Conservation (phyloP, 2,888 invertebrate species). For the Phymatocera aterrima region DNA sequence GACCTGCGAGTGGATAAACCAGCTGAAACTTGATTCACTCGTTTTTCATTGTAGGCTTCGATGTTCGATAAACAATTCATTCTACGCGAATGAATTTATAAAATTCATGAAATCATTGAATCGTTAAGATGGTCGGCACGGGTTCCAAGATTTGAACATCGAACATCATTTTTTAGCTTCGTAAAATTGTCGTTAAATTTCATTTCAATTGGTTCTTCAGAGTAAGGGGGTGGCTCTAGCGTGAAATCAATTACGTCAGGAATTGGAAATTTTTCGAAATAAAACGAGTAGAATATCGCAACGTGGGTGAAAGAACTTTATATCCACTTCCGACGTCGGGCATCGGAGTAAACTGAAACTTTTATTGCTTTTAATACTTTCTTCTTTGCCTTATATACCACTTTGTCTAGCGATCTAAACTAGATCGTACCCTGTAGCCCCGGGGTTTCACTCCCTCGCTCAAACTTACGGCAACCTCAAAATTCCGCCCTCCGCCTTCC, state of each 20-base stretch:
- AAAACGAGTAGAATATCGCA: constrained; percentile 13
- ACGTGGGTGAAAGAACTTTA: constrained; percentile 2
- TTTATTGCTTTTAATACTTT: constrained; percentile 21
- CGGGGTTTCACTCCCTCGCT: neutral
- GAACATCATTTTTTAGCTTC: constrained; percentile 23
- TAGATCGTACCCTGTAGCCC: neutral
- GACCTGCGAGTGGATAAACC: neutral
- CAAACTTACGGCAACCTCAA: constrained; percentile 20
- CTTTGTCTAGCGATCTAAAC: neutral
- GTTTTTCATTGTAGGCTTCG: neutral
- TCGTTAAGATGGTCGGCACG: neutral
- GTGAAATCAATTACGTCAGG: constrained; percentile 14
- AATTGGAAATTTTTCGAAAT: constrained; percentile 21
- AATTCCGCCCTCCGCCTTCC: neutral
- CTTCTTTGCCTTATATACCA: neutral
- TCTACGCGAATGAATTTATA: neutral
- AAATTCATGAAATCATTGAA: neutral
- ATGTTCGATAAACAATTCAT: neutral
- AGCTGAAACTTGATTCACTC: too few species aligned
- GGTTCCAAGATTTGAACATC: constrained; percentile 26
- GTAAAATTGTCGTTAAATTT: constrained; percentile 25
- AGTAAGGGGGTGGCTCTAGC: constrained; percentile 32
- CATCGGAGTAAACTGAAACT: constrained; percentile 24
- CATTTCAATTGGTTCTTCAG: constrained; percentile 29
- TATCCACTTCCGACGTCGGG: neutral